These are phyloP conservation scores for Myopa testacea DNA, from an alignment of 2,888 invertebrate species.

Conservation along the genomic window DNA sequence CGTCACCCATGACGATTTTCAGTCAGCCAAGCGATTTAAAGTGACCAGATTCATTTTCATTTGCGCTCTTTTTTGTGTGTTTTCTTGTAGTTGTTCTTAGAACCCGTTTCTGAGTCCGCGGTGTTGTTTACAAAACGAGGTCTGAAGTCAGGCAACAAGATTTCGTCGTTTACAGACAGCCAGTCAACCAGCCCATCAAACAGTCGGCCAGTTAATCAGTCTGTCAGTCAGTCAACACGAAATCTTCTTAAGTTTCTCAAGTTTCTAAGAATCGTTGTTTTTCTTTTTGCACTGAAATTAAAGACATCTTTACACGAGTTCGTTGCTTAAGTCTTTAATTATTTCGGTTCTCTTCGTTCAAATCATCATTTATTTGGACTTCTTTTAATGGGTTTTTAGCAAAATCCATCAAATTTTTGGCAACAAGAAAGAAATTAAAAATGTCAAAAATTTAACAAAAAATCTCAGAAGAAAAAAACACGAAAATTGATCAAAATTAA, in stretches of 20 bases:
- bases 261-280: no score
- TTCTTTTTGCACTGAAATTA: neutral
- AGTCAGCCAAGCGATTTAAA: no score
- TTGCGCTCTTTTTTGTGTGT: no score
- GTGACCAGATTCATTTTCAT: no score
- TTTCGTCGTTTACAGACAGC: neutral
- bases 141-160: no score
- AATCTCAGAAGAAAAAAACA: no score
- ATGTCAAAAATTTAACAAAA: neutral
- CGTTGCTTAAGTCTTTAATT: conserved; percentile 13
- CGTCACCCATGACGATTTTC: no score
- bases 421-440: neutral
- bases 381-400: neutral
- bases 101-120: neutral
- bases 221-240: neutral
- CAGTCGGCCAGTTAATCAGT: neutral
- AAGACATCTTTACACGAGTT: neutral
- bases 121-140: neutral
- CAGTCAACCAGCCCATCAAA: neutral
- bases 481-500: neutral
- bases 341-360: neutral
- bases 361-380: neutral
- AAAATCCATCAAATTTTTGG: neutral
- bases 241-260: neutral
- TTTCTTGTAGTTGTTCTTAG: neutral